Conservation (phyloP, 1,140 invertebrate genomes). For the Akabosia matsudoensis region DNA sequence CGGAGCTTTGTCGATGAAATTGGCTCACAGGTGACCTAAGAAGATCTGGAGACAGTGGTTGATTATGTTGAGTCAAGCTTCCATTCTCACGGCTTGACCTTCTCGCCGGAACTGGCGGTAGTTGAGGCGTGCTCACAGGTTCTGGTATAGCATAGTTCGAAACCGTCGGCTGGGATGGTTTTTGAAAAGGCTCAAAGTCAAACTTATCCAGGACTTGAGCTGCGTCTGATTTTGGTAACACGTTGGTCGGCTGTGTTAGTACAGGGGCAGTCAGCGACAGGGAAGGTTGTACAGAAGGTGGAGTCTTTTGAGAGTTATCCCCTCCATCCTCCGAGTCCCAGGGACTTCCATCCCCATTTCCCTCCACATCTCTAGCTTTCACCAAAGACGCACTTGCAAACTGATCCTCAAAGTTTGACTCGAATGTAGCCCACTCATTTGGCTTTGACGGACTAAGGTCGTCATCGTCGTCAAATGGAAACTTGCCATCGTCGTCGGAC, state of each 20-base stretch:
- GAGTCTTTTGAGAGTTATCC: slow-evolving; percentile 3
- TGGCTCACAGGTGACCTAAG: slow-evolving; percentile 15
- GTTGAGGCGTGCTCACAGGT: neutral
- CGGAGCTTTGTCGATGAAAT: slow-evolving; percentile 45
- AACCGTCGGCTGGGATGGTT: slow-evolving; percentile 25
- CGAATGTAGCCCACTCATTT: slow-evolving; percentile 45
- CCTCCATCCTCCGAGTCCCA: slow-evolving; percentile 40
- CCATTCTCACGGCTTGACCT: slow-evolving; percentile 2
- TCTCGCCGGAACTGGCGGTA: neutral
- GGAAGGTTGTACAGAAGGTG: neutral
- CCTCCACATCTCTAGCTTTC: slow-evolving; percentile 16
- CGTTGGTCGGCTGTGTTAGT: slow-evolving; percentile 21
- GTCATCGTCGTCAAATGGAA: slow-evolving; percentile 40
- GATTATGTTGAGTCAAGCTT: neutral
- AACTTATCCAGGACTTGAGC: slow-evolving; percentile 40
- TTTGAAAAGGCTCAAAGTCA: slow-evolving; percentile 44
- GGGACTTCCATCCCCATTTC: slow-evolving; percentile 33
- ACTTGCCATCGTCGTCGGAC: slow-evolving; percentile 38
- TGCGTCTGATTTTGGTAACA: neutral
- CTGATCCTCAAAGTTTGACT: slow-evolving; percentile 45
- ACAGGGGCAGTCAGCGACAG: neutral
- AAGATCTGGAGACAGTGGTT: slow-evolving; percentile 2
- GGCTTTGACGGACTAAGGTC: slow-evolving; percentile 19
- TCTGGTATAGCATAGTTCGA: neutral
- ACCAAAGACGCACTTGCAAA: slow-evolving; percentile 29